Evolutionary conservation across 2,113 vertebrate genomes (phyloP), one percentile per base, ranked within the genome.

Genomic region (Pteronura brasiliensis): DNA sequence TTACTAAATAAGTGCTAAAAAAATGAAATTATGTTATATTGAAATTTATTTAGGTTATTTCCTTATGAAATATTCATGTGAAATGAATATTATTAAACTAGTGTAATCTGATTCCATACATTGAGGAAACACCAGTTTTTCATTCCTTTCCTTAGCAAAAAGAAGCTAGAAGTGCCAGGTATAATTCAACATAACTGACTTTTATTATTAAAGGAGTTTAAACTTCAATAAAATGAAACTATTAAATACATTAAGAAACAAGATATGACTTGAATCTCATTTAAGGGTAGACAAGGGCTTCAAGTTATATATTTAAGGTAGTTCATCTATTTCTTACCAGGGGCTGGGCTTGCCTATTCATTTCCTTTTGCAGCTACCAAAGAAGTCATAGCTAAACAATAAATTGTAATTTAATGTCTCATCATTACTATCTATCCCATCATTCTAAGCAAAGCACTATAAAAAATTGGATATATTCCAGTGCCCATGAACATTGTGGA

Each of bases 201-300:
- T 97, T 76, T 63, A 47, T 93, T 63, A 93, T 88, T 82, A 95
- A 95, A 95, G 36, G 10, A 91, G 55, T 44, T 86, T 93, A 95
- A 82, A 89, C 34, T 94, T 67, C 25, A 96, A 76, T 95, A 94
- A 98, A 97, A 95, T 88, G 34, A 89, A 84, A 88, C 31, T 95
- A 86, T 69, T 82, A 93, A 90, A 79, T 89, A 83, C 31, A 74
- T 80, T n/a, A 87, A 81, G 55, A 92, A 96, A 74, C 14, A 88
- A 74, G 82, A 44, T 89, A 23, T 57, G 4, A 67, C 57, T 81
- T 79, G 31, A 93, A 55, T 95, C 25, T 86, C 36, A 81, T 80
- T 77, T 76, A 79, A 92, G 42, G 21, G 31, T 92, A 65, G 61
- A 69, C 6, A 96, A 27, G 29, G 93, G 3, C n/a, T 95, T 21